Base-by-base conservation (phyloP, 1,140 invertebrate genomes). In the Leguminivora glycinivorella region DNA sequence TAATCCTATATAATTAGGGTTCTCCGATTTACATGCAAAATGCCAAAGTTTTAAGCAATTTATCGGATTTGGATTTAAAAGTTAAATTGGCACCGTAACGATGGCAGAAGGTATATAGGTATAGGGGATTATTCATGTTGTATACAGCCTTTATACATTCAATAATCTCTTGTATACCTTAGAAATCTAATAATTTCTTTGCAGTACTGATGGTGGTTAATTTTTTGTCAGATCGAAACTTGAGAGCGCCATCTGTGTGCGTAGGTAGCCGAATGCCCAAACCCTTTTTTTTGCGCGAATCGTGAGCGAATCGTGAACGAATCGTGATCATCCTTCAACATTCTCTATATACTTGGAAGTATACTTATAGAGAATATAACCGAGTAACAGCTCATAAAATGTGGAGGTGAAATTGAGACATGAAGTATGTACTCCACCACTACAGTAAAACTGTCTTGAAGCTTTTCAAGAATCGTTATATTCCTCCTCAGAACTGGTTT, bases 1-100 rank as follows among this genome's bases (percentile, higher is more conserved):
- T 52, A 52, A 52, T 22, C 47, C 19, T 19, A 52, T 52, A 22
- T 52, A 52, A 52, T 52, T 52, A 52, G 47, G 47, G 47, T 52
- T 22, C 47, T 22, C 47, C 47, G n/a, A 52, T 52, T 52, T 52
- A 10, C 47, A 52, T 52, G 47, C 17, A 22, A 52, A 52, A 52
- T 52, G 47, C 47, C 14, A 52, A 52, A 52, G 17, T 52, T 52
- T 52, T 52, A 22, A 19, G 47, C 19, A 22, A 52, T 52, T 52
- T 52, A 22, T 52, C 47, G 47, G 47, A 52, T 52, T 52, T 52
- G 47, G 17, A 19, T 52, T 52, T 17, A 52, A 52, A 52, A 52
- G 47, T 52, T 52, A 22, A 52, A 52, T 52, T 52, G 47, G 19
- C 47, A 0, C 47, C 19, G 47, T 52, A 22, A 22, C 19, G 17